These are phyloP conservation scores for Artibeus jamaicensis DNA, from an alignment of 2,797 vertebrate genomes.

Conservation along the genomic window DNA sequence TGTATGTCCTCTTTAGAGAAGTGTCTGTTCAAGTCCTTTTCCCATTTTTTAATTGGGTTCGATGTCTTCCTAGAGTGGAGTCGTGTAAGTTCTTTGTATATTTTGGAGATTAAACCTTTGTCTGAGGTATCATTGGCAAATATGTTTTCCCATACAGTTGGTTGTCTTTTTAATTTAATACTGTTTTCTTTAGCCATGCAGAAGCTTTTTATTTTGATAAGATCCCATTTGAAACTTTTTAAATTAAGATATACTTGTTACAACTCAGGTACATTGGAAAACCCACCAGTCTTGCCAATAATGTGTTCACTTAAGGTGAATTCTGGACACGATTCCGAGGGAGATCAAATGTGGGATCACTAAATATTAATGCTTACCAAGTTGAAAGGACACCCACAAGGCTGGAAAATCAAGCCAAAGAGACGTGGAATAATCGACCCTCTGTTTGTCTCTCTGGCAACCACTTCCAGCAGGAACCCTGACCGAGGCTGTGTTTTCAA, in stretches of 20 bases:
- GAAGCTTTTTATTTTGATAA: no score
- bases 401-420: slow-evolving; percentile 14
- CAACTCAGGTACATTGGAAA: background rate
- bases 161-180: no score
- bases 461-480: background rate
- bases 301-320: background rate
- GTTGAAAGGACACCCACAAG: background rate
- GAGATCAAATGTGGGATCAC: background rate
- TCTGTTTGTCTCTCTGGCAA: background rate
- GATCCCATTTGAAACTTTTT: no score
- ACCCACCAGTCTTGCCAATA: background rate
- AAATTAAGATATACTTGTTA: background rate
- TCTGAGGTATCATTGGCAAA: no score
- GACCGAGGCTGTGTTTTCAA: background rate
- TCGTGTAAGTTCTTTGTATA: no score
- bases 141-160: no score
- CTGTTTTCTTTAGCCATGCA: no score
- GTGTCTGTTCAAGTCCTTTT: no score
- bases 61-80: no score
- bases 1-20: no score
- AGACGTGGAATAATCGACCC: background rate
- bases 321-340: background rate
- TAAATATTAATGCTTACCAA: slow-evolving; percentile 29
- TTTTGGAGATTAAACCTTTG: no score
- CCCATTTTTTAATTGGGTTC: no score